Evolutionary conservation across 1,140 invertebrate genomes (phyloP).

Genomic region (Pseudomyrmex concolor): DNA sequence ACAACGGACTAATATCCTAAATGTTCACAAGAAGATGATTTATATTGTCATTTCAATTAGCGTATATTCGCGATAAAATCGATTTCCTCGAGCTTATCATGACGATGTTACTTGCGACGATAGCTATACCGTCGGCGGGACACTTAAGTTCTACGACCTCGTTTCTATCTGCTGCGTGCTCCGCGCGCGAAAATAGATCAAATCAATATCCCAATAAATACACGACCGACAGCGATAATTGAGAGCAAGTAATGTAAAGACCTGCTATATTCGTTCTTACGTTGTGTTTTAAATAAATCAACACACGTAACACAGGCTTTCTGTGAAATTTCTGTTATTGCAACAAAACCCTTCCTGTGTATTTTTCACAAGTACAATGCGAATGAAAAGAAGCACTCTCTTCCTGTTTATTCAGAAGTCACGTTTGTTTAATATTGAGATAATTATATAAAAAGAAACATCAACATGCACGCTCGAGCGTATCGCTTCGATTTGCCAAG

Average conservation of each 20-base stretch:
- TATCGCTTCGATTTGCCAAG: neutral
- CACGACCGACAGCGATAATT: constrained; percentile 38
- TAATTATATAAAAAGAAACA: neutral
- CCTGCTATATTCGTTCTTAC: neutral
- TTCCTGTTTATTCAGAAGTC: neutral
- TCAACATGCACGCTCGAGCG: neutral
- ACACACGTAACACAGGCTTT: neutral
- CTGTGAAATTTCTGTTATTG: neutral
- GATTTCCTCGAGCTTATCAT: constrained; percentile 8
- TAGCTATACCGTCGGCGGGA: neutral
- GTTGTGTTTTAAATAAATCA: constrained; percentile 6
- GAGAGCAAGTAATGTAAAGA: constrained; percentile 13
- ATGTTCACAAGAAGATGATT: neutral
- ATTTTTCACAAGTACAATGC: neutral
- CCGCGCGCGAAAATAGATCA: constrained; percentile 53
- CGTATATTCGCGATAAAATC: constrained; percentile 2
- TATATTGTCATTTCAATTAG: constrained; percentile 15
- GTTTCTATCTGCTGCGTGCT: constrained; percentile 45
- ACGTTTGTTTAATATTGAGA: neutral
- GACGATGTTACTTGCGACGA: constrained; percentile 1
- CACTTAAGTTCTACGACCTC: constrained; percentile 53
- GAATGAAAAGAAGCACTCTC: neutral
- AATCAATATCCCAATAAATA: constrained; percentile 55
- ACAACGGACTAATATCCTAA: too few species aligned
- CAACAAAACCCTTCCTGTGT: neutral